Conservation (phyloP, 1,140 invertebrate species). For the Drosophila pachea region DNA sequence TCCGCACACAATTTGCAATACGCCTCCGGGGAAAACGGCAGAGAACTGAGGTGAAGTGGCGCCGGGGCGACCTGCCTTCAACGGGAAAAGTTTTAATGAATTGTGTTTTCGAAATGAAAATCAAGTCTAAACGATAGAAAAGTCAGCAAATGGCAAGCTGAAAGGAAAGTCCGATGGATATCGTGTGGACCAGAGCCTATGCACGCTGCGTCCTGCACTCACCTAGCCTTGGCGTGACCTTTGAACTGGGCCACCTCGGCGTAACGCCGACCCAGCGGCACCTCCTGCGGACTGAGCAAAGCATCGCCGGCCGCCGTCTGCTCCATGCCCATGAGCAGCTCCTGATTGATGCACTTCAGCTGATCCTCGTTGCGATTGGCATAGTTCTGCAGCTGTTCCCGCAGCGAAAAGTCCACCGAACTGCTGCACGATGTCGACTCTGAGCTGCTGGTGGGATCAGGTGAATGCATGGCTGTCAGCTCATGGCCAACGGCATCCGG, state of each 20-base stretch:
- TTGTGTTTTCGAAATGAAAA: neutral
- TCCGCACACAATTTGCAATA: too few relatives aligned
- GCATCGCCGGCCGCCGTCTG: constrained; percentile 45
- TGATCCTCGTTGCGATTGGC: constrained; percentile 53
- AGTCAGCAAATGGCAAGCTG: too few relatives aligned
- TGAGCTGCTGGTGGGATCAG: constrained; percentile 44
- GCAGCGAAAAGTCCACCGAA: constrained; percentile 70
- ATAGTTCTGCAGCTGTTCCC: constrained; percentile 72
- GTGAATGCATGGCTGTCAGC: constrained; percentile 28
- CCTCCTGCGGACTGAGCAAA: constrained; percentile 77
- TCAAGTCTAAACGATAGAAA: neutral
- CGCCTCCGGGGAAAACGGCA: neutral
- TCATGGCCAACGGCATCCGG: neutral
- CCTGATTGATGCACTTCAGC: constrained; percentile 26
- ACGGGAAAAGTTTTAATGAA: neutral
- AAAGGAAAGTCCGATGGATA: too few relatives aligned
- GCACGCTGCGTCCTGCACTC: constrained; percentile 15
- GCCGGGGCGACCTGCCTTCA: too few relatives aligned
- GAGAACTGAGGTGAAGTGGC: neutral
- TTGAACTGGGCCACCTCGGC: constrained; percentile 78
- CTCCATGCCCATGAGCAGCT: constrained; percentile 54
- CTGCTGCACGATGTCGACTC: constrained; percentile 61
- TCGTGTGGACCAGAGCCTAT: too few relatives aligned
- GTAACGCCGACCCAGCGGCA: constrained; percentile 73
- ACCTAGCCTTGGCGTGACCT: constrained; percentile 66